phyloP scores from a whole-genome alignment of 2,113 vertebrate species.

The Holacanthus passer region DNA sequence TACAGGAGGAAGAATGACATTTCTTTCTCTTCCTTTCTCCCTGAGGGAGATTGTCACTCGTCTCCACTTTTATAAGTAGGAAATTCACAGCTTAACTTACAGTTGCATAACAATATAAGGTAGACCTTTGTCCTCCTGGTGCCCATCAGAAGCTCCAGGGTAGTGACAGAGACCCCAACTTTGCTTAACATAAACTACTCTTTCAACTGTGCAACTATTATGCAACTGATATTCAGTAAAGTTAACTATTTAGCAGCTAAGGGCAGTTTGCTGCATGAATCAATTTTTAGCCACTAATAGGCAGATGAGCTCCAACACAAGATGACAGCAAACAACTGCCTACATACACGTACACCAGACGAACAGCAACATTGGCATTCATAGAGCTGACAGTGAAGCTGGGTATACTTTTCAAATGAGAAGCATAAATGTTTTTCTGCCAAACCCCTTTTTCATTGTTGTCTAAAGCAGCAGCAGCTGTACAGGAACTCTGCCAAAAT shows the following conservation, averaged over 20 bases:
- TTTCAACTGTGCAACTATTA: not conserved
- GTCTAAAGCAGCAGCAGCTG: no score
- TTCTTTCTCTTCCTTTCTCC: conserved; percentile 54
- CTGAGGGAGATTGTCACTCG: conserved; percentile 37
- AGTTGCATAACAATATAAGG: not conserved
- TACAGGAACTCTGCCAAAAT: no score
- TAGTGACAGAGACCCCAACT: not conserved
- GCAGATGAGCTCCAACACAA: not conserved
- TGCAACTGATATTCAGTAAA: not conserved
- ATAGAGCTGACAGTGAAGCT: not conserved
- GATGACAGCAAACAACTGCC: not conserved
- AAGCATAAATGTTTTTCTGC: no score
- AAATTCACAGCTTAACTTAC: conserved; percentile 13
- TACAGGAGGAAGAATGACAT: conserved; percentile 62
- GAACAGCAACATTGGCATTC: not conserved
- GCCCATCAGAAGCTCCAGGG: not conserved
- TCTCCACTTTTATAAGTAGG: conserved; percentile 16
- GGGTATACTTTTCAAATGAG: not conserved
- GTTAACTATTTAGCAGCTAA: not conserved
- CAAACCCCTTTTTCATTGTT: not conserved
- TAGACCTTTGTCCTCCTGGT: not conserved
- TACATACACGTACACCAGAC: not conserved
- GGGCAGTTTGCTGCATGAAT: not conserved
- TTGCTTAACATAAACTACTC: not conserved
- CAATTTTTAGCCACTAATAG: not conserved